Evolutionary conservation across 2,888 invertebrate species (phyloP), one percentile per base, ranked within the genome.

Genomic region (Patella pellucida): DNA sequence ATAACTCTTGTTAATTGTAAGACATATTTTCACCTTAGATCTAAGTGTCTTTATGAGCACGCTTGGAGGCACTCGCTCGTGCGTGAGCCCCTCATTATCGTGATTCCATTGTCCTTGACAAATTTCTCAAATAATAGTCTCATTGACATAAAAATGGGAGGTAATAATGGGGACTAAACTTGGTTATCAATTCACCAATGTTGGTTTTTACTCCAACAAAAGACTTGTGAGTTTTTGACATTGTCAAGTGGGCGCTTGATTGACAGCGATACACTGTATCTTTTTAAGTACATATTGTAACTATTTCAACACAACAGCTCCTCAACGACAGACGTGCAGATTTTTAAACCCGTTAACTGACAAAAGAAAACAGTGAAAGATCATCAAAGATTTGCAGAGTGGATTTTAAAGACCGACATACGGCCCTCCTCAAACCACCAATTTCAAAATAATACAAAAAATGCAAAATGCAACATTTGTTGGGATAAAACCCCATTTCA

Each of bases 291-390:
- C 12, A 23, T 62, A 62, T 62, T 62, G 62, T 62, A 23, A 12
- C 11, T 23, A 62, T 23, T 62, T 62, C 62, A 23, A 23, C 62
- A 62, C 62, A 62, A 23, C 62, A n/a, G 62, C 23, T 62, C 62
- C 19, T 23, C 19, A 23, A 23, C 19, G 62, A 19, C 62, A 62
- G 62, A 23, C 23, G 19, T 19, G 23, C 62, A 62, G 62, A 62
- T 62, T 62, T 62, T 62, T 62, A 62, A 19, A 23, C 62, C 62
- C 19, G 62, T 62, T 62, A 62, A 62, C 62, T 62, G 62, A 62
- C 23, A 62, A 62, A 62, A 62, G 62, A 62, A 62, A 62, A 41
- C 41, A 41, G 41, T 41, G 41, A 41, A 41, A 41, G 41, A 41
- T 41, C 41, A 41, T 41, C 41, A 41, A 41, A 41, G 41, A 41